phyloP scores from a whole-genome alignment of 2,797 vertebrate species.

The Decapterus maruadsi region DNA sequence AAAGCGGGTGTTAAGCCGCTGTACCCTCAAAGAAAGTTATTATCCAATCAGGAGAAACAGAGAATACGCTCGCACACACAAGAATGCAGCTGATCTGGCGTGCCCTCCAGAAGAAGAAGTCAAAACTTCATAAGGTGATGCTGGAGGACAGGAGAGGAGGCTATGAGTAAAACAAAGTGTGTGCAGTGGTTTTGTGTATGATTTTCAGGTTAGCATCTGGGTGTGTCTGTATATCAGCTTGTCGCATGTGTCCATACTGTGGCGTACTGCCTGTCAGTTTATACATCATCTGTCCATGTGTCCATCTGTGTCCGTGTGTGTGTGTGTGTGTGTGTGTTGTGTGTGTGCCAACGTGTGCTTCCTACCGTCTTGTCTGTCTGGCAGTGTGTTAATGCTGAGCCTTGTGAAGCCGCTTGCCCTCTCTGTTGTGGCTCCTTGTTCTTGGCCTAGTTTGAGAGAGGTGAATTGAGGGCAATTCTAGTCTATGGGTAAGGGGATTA shows the following conservation, averaged over 20 bases:
- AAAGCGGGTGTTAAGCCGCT: constrained; percentile 35
- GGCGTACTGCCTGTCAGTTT: constrained; percentile 49
- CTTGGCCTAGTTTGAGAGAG: constrained; percentile 87
- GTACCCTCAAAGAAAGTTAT: constrained; percentile 67
- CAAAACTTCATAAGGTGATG: not conserved
- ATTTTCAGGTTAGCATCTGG: constrained; percentile 44
- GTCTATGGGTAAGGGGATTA: constrained; percentile 85
- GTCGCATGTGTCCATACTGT: constrained; percentile 31
- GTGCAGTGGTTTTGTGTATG: not conserved
- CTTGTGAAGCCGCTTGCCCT: constrained; percentile 72
- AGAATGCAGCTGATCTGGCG: constrained; percentile 3
- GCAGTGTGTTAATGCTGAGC: constrained; percentile 69
- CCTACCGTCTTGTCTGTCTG: constrained; percentile 62
- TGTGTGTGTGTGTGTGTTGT: not conserved
- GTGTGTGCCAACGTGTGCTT: constrained; percentile 41
- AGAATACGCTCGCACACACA: not conserved
- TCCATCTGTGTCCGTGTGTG: constrained; percentile 40
- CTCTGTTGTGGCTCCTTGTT: constrained; percentile 82
- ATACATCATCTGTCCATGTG: constrained; percentile 64
- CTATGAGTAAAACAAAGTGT: not conserved
- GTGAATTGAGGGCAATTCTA: constrained; percentile 85
- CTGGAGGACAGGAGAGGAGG: not conserved
- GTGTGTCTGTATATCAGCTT: constrained; percentile 46
- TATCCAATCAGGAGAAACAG: constrained; percentile 46
- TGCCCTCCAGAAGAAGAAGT: not conserved